Evolutionary conservation across 1,140 invertebrate species (phyloP), one percentile per base, ranked within the genome.

Genomic region (Drosophila ercepeae): DNA sequence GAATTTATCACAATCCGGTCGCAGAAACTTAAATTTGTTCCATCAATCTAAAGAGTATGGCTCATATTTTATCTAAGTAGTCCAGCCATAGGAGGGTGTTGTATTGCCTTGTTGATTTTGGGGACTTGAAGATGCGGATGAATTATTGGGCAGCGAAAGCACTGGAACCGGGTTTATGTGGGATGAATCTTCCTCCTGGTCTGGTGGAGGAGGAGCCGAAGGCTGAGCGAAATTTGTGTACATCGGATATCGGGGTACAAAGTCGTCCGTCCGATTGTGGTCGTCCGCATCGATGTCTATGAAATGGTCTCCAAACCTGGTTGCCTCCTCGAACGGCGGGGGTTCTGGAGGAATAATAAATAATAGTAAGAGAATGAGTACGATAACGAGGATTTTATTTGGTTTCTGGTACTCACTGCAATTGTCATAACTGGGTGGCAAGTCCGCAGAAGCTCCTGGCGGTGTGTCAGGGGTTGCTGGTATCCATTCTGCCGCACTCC

Each of bases 251-350:
- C 72, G 70, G 2, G 89, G 89, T 29, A 88, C 58, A 8, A 89
- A 91, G 39, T 82, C 86, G 46, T 89, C 83, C 1, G 63, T 75
- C n/a, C 74, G 71, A 65, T 89, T 69, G 21, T 70, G 78, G 14
- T 81, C 81, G 44, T 84, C 71, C 5, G 55, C 69, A 53, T 91
- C 89, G 14, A 59, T 77, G 29, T 91, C 89, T 1, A 89, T 53
- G 32, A 90, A 91, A 14, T 53, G 74, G 6, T 75, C 77, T 1
- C 68, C 68, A 23, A 74, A 65, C 7, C 60, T 41, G 1, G 73
- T 89, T n/a, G 89, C 89, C 11, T 89, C 46, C 42, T 89, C 86
- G 1, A 90, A 91, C 1, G 86, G 58, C 0, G 89, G 89, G n/a
- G 86, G 89, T 46, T 75, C 89, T 91, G 18, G 13, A 14, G 5